Base-by-base conservation (phyloP, 1,140 invertebrate genomes). In the Heliconius congener region DNA sequence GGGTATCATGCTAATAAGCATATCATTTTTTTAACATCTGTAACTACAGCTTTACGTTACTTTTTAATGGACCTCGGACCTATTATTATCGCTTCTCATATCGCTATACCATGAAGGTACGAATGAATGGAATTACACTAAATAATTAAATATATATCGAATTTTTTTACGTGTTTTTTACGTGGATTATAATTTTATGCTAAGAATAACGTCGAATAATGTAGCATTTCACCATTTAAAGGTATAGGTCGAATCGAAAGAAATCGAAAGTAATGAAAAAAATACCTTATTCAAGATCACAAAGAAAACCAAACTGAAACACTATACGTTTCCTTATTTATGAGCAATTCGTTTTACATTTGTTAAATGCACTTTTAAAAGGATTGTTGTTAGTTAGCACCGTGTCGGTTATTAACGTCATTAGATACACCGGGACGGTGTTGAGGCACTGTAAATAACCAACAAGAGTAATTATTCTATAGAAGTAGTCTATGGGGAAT, bases 361-460 rank as follows among this genome's bases (percentile, higher is more conserved):
- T 78, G 71, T 70, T 73, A 74, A 83, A 71, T 83, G 84, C 80
- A 85, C 84, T 85, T 37, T 37, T 80, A 83, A 77, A 37, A 70
- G 70, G 82, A 83, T 83, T 85, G 73, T 52, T 23, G 76, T 76
- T 83, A 84, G 74, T 76, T 76, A 76, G 60, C 60, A 30, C 60
- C 60, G 23, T 27, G 9, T 11, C 34, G 9, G 57, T 23, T 23
- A 66, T 66, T 66, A 66, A 66, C 11, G 9, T 11, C 13, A 66
- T 66, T 66, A 66, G n/a, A 30, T 30, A 3, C 27, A 30, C 55
- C 8, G 9, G 55, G 13, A n/a, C 3, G 1, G 55, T 23, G n/a
- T 23, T 57, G 55, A 18, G 16, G 50, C 18, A 57, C 60, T 66
- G 27, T 30, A 27, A 27, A 30, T 66, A 27, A 66, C 60, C 27